phyloP scores from a whole-genome alignment of 2,797 vertebrate genomes.

The Trachurus trachurus region DNA sequence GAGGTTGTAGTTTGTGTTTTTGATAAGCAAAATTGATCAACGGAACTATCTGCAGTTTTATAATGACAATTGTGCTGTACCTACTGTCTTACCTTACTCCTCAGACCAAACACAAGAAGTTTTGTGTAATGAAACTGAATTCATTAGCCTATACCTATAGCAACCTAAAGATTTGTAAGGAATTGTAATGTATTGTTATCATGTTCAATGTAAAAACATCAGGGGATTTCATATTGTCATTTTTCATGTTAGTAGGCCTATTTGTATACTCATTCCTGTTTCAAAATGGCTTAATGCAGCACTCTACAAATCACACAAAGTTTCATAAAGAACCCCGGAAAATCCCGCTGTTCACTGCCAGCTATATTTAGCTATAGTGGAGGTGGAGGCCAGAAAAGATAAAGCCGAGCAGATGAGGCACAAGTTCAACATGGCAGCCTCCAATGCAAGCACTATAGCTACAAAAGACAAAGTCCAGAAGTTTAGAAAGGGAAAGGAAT shows the following conservation, averaged over 20 bases:
- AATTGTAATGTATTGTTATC: neutral
- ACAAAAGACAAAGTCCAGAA: neutral
- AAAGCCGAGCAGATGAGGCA: neutral
- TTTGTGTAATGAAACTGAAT: neutral
- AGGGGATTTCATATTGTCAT: neutral
- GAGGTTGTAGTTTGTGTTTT: constrained; percentile 10
- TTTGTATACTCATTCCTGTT: neutral
- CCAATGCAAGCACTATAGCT: neutral
- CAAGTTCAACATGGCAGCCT: neutral
- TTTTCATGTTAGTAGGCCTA: neutral
- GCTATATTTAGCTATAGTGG: neutral
- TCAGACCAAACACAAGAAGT: neutral
- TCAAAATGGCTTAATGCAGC: neutral
- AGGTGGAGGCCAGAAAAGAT: neutral
- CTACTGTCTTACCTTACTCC: neutral
- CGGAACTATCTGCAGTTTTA: neutral
- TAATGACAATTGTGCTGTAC: neutral
- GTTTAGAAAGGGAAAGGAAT: constrained; percentile 54
- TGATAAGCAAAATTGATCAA: neutral
- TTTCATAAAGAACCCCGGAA: neutral
- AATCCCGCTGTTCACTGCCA: neutral
- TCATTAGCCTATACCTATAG: neutral
- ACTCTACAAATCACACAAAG: neutral
- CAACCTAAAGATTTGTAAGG: neutral
- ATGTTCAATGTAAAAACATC: neutral